Percentiles rank a stretch among this genome's conserved stretches.
Evolutionary conservation across 1,140 invertebrate genomes (phyloP).

Genomic region (Leucophenga varia): DNA sequence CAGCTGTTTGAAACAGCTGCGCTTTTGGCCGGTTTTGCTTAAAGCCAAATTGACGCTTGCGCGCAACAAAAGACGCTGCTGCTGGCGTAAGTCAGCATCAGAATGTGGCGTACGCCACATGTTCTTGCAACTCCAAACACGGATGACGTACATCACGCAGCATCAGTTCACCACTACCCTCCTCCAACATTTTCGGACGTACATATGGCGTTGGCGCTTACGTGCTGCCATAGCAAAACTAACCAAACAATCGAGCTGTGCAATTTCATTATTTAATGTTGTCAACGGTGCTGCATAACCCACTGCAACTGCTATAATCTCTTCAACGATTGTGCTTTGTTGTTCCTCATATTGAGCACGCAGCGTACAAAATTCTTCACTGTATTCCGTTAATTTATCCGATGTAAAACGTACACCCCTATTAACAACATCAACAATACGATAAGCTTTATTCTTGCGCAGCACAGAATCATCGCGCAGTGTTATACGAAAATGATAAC

Average conservation of each 20-base stretch:
- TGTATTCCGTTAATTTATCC: conserved; percentile 68
- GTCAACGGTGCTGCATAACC: conserved; percentile 81
- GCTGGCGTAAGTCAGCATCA: too few species aligned
- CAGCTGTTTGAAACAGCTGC: too few species aligned
- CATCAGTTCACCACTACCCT: conserved; percentile 68
- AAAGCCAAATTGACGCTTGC: too few species aligned
- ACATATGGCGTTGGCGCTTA: conserved; percentile 75
- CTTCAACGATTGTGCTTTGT: conserved; percentile 80
- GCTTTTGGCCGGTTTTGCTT: too few species aligned
- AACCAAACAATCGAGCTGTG: conserved; percentile 83
- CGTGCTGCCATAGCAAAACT: conserved; percentile 79
- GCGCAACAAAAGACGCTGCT: too few species aligned
- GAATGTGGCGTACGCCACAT: too few species aligned
- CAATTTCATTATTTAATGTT: conserved; percentile 72
- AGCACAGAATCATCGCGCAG: conserved; percentile 85
- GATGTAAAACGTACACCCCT: conserved; percentile 85
- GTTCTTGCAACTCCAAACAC: conserved; percentile 81
- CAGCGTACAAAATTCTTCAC: conserved; percentile 69
- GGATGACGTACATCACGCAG: conserved; percentile 85
- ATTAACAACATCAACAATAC: conserved; percentile 82
- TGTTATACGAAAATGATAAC: conserved; percentile 88
- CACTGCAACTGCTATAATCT: conserved; percentile 83
- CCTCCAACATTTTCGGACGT: conserved; percentile 70
- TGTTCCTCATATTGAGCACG: conserved; percentile 72
- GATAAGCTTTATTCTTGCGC: conserved; percentile 78